Evolutionary conservation across 2,797 vertebrate species (phyloP).

Genomic region (Xerus rutilus): DNA sequence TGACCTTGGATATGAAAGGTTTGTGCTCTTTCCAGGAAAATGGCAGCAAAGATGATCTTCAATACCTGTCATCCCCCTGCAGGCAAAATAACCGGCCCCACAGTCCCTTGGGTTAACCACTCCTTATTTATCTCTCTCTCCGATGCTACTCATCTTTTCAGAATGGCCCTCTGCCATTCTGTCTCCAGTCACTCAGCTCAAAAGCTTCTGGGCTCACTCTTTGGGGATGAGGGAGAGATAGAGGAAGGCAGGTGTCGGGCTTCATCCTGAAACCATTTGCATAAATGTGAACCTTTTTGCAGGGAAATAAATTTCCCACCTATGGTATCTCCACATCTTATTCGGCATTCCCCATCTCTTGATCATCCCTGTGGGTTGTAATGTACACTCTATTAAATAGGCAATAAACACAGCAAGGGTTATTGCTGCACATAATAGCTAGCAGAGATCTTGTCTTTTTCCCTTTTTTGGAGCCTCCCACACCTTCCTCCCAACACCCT

Average conservation of each 20-base stretch:
- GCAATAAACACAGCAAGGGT: constrained; percentile 84
- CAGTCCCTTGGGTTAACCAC: background rate
- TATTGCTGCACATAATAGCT: constrained; percentile 81
- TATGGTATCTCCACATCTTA: constrained; percentile 71
- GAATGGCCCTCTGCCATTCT: background rate
- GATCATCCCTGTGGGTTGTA: constrained; percentile 84
- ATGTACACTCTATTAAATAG: constrained; percentile 85
- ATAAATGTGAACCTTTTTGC: constrained; percentile 70
- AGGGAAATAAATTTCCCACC: constrained; percentile 78
- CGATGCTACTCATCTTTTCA: background rate
- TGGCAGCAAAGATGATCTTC: background rate
- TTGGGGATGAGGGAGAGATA: background rate
- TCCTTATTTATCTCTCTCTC: background rate
- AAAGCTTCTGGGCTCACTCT: constrained; percentile 1
- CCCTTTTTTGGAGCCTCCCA: constrained; percentile 63
- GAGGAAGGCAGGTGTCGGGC: background rate
- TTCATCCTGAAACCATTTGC: constrained; percentile 73
- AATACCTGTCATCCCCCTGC: background rate
- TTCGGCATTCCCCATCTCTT: constrained; percentile 71
- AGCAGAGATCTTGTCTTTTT: constrained; percentile 76
- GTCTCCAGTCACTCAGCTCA: background rate
- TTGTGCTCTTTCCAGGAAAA: background rate
- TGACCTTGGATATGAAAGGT: background rate
- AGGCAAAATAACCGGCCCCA: background rate
- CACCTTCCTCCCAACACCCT: constrained; percentile 51